Percentiles rank a stretch among this genome's conserved stretches.
phyloP scores from a whole-genome alignment of 2,113 vertebrate genomes.

The Etheostoma spectabile region DNA sequence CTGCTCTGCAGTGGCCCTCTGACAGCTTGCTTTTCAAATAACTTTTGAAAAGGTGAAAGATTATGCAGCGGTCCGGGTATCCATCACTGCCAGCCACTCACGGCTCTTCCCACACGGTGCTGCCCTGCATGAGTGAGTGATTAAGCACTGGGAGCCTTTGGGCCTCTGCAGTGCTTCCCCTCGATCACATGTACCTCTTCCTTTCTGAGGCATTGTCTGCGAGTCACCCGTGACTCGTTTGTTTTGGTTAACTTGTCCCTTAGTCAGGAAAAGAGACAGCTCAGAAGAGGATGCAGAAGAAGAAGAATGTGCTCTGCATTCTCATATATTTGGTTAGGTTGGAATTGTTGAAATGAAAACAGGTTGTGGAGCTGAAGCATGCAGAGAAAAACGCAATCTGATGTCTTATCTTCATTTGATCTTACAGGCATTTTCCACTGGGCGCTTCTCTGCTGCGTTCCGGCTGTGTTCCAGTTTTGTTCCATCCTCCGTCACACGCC shows the following conservation, averaged over 20 bases:
- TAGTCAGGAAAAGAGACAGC: background rate
- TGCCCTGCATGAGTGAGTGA: constrained; percentile 59
- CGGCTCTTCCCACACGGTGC: constrained; percentile 32
- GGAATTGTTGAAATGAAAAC: constrained; percentile 34
- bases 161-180: constrained; percentile 14
- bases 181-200: constrained; percentile 49
- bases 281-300: constrained; percentile 18
- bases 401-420: constrained; percentile 24
- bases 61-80: constrained; percentile 48
- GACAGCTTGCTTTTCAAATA: constrained; percentile 71
- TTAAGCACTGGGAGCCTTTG: constrained; percentile 37
- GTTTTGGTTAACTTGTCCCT: constrained; percentile 54
- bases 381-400: constrained; percentile 3
- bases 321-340: constrained; percentile 60
- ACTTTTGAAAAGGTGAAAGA: constrained; percentile 74
- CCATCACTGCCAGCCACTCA: constrained; percentile 74
- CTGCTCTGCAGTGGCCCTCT: constrained; percentile 53
- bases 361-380: constrained; percentile 47
- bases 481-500: too few relatives aligned
- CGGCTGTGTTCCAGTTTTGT: too few relatives aligned
- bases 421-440: background rate
- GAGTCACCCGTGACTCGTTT: constrained; percentile 37
- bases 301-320: constrained; percentile 41
- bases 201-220: constrained; percentile 7
- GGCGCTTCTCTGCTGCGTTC: too few relatives aligned